Evolutionary conservation across 2,888 invertebrate genomes (phyloP).

Genomic region (Chrysina gloriosa): DNA sequence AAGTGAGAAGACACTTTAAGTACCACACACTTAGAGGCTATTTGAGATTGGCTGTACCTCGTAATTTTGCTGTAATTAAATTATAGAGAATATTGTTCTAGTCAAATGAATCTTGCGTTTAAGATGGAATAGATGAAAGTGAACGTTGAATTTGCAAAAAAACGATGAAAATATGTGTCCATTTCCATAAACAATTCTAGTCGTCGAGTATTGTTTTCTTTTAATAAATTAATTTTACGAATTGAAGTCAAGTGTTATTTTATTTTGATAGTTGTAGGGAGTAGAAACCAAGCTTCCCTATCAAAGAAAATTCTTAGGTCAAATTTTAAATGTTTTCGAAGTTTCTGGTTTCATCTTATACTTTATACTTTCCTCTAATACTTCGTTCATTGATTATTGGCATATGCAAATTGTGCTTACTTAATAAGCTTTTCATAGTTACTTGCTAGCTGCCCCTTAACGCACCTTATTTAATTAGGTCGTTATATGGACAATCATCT

Average conservation of each 20-base stretch:
- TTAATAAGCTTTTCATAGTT: too few relatives aligned
- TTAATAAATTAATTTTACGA: slow-evolving; percentile 55
- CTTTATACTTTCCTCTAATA: too few relatives aligned
- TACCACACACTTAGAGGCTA: background rate
- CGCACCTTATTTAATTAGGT: too few relatives aligned
- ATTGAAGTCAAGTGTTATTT: slow-evolving; percentile 21
- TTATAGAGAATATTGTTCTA: slow-evolving; percentile 60
- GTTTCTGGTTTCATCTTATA: too few relatives aligned
- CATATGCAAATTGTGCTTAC: too few relatives aligned
- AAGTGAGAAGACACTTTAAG: background rate
- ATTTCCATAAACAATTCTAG: slow-evolving; percentile 62
- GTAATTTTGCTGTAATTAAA: slow-evolving; percentile 50
- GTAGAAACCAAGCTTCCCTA: too few relatives aligned
- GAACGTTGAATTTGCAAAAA: background rate
- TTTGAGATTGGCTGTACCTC: slow-evolving; percentile 56
- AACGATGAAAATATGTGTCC: slow-evolving; percentile 58
- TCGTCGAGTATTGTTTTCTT: slow-evolving; percentile 60
- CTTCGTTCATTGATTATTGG: too few relatives aligned
- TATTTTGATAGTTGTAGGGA: slow-evolving; percentile 3
- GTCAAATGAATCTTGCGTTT: slow-evolving; percentile 58
- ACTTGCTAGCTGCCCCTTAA: too few relatives aligned
- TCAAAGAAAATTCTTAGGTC: too few relatives aligned
- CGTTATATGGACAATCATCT: too few relatives aligned
- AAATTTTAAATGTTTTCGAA: too few relatives aligned
- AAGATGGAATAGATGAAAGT: slow-evolving; percentile 42